Conservation (phyloP, 2,113 vertebrate species). For the Ochotona curzoniae region DNA sequence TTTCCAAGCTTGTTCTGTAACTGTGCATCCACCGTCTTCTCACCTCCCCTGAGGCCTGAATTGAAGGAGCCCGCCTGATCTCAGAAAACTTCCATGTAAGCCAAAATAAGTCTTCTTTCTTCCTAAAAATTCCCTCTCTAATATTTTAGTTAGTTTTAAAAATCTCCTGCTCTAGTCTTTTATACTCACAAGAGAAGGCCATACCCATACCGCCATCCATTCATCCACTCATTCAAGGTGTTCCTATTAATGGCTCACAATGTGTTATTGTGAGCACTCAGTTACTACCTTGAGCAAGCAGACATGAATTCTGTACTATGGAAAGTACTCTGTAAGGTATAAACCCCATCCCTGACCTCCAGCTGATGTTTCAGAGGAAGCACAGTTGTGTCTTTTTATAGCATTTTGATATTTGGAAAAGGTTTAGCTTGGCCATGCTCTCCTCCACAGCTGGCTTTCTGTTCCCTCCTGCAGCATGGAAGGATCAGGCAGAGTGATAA, state of each 20-base stretch:
- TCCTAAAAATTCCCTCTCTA: no score
- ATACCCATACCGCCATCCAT: background rate
- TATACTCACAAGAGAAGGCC: background rate
- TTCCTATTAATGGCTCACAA: background rate
- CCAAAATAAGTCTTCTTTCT: no score
- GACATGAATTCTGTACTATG: background rate
- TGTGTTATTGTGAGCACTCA: background rate
- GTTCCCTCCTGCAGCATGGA: background rate
- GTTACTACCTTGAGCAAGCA: background rate
- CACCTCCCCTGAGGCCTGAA: no score
- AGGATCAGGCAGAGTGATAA: background rate
- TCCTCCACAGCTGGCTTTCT: background rate
- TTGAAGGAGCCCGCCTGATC: no score
- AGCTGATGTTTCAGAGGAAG: slow-evolving; percentile 17
- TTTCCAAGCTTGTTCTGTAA: no score
- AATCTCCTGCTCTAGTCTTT: background rate
- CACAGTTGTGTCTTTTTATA: background rate
- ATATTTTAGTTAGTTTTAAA: no score
- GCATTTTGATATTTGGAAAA: background rate
- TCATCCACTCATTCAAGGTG: background rate
- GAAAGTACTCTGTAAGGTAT: background rate
- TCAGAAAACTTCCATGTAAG: no score
- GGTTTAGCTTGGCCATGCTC: background rate
- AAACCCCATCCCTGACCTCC: background rate
- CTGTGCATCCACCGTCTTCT: no score